Conservation (phyloP, 2,888 invertebrate species). For the Dione juno region DNA sequence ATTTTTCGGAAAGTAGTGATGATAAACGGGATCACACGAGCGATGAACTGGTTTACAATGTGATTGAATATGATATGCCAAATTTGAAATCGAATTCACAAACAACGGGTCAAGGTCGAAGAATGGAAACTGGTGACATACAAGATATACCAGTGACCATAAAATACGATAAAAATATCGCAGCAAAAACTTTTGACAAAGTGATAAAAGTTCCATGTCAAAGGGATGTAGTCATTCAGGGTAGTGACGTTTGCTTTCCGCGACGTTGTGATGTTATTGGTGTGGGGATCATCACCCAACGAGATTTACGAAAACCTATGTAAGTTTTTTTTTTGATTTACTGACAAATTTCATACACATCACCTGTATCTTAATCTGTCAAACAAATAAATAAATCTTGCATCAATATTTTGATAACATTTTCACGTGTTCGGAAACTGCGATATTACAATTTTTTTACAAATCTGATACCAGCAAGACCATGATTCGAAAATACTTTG, state of each 20-base stretch:
- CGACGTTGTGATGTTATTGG: constrained; percentile 63
- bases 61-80: constrained; percentile 69
- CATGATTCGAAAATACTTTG: no score
- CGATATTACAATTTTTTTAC: no score
- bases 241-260: constrained; percentile 57
- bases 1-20: constrained; percentile 60
- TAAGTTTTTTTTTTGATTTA: constrained; percentile 52
- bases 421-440: no score
- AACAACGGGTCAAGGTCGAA: constrained; percentile 37
- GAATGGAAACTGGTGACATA: constrained; percentile 51
- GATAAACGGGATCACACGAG: constrained; percentile 57
- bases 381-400: no score
- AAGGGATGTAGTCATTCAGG: constrained; percentile 61
- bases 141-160: constrained; percentile 50
- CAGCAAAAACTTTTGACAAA: constrained; percentile 54
- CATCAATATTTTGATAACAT: no score
- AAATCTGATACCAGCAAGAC: no score
- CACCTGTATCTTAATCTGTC: no score
- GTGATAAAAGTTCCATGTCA: constrained; percentile 51
- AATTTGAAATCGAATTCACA: constrained; percentile 51
- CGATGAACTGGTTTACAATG: constrained; percentile 70
- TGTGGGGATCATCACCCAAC: constrained; percentile 66
- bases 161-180: constrained; percentile 51
- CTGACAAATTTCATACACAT: not conserved
- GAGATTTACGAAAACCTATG: constrained; percentile 61